Conservation (phyloP, 2,888 invertebrate species). For the Drosophila macrothrix region DNA sequence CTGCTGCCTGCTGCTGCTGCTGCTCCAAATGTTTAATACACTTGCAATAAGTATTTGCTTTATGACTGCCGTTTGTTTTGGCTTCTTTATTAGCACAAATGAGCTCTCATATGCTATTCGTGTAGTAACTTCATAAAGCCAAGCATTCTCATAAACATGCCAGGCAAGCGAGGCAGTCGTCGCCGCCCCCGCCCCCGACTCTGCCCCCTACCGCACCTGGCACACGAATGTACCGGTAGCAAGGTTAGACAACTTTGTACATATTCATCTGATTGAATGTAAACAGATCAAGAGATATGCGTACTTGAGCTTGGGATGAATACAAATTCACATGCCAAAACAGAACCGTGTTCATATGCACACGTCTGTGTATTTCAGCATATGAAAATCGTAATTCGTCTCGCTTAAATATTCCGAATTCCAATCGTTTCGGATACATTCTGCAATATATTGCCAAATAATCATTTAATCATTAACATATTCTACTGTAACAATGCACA, state of each 20-base stretch:
- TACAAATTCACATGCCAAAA: slow-evolving; percentile 17
- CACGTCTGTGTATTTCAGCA: not conserved
- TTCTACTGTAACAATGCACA: not conserved
- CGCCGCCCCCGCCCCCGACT: not conserved
- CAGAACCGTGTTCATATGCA: not conserved
- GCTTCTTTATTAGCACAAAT: slow-evolving; percentile 70
- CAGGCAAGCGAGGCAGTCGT: slow-evolving; percentile 8
- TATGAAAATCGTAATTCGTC: not conserved
- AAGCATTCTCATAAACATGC: slow-evolving; percentile 52
- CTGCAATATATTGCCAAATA: not conserved
- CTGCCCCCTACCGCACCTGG: slow-evolving; percentile 1
- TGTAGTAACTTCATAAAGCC: slow-evolving; percentile 57
- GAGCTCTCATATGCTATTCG: slow-evolving; percentile 43
- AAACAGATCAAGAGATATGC: slow-evolving; percentile 45
- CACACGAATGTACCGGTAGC: slow-evolving; percentile 19
- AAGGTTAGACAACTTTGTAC: slow-evolving; percentile 47
- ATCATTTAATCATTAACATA: not conserved
- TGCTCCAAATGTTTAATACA: slow-evolving; percentile 57
- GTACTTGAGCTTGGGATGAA: slow-evolving; percentile 25
- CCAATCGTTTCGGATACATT: slow-evolving; percentile 45
- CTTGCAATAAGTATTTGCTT: slow-evolving; percentile 57
- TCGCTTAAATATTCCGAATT: slow-evolving; percentile 34
- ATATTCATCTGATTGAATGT: slow-evolving; percentile 50
- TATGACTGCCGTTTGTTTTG: slow-evolving; percentile 49
- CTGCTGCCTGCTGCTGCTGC: slow-evolving; percentile 18